phyloP scores from a whole-genome alignment of 2,113 vertebrate species.

The Xenopus borealis region DNA sequence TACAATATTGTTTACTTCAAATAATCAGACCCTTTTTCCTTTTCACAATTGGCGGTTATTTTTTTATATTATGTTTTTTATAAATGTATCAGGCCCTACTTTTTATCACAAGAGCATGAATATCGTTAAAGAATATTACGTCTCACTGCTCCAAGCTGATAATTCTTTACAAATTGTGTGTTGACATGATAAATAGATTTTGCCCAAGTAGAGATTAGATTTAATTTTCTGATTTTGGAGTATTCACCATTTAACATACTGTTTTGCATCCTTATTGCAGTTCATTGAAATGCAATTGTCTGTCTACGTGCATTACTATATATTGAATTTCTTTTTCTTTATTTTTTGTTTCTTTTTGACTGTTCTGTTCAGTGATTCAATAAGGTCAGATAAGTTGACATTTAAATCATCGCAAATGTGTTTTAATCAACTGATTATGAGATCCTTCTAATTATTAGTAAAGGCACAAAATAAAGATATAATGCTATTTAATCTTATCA shows the following conservation, averaged over 20 bases:
- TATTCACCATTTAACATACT: constrained; percentile 6
- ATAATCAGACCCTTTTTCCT: background rate
- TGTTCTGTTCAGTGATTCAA: background rate
- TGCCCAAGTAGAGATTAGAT: constrained; percentile 43
- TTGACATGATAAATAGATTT: constrained; percentile 45
- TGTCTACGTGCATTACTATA: background rate
- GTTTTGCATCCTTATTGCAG: constrained; percentile 31
- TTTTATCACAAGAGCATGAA: background rate
- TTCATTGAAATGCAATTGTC: constrained; percentile 6
- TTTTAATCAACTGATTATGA: constrained; percentile 40
- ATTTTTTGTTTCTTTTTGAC: too few species aligned
- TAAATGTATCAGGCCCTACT: background rate
- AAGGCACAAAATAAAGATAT: constrained; percentile 17
- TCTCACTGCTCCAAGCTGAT: constrained; percentile 30
- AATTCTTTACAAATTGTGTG: constrained; percentile 37
- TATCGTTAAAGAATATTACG: constrained; percentile 12
- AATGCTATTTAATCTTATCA: constrained; percentile 21
- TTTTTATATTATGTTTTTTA: background rate
- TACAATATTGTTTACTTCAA: too few species aligned
- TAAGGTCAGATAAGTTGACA: constrained; percentile 21
- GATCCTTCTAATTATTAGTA: constrained; percentile 29
- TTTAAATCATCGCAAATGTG: constrained; percentile 26
- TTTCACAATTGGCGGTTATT: background rate
- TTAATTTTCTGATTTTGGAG: constrained; percentile 44
- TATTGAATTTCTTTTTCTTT: background rate